Conservation (phyloP, 1,140 invertebrate species). For the Drosophila simulans region DNA sequence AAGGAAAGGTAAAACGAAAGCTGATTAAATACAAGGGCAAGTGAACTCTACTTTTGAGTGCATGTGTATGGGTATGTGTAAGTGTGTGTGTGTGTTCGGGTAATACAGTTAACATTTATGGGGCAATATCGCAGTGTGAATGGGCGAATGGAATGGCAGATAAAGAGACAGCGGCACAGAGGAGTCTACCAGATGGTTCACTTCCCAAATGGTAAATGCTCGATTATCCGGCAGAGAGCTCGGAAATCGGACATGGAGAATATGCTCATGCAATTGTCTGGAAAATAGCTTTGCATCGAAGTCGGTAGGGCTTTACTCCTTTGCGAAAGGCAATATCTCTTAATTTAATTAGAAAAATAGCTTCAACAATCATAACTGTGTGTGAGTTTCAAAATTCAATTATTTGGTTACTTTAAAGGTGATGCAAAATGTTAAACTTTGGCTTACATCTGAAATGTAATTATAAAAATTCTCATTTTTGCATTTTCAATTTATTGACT, state of each 20-base stretch:
- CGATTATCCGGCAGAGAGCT: constrained; percentile 52
- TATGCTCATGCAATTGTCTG: constrained; percentile 21
- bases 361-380: no score
- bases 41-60: constrained; percentile 11
- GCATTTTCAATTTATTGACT: no score
- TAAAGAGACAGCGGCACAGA: constrained; percentile 23
- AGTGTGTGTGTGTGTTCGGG: constrained; percentile 19
- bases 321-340: neutral
- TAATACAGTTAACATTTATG: constrained; percentile 75
- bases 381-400: neutral
- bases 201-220: constrained; percentile 67
- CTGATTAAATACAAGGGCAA: constrained; percentile 70
- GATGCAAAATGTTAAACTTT: no score
- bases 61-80: neutral
- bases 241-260: constrained; percentile 30
- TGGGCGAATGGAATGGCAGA: constrained; percentile 47
- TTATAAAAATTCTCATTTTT: no score
- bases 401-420: no score
- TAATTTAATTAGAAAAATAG: neutral
- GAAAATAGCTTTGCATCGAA: constrained; percentile 8
- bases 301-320: neutral
- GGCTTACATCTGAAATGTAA: no score
- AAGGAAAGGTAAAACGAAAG: constrained; percentile 66
- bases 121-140: constrained; percentile 56
- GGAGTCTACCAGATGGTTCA: constrained; percentile 47